Percentiles rank a stretch among this genome's conserved stretches.
phyloP scores from a whole-genome alignment of 1,140 invertebrate genomes.

The Cotesia vestalis region DNA sequence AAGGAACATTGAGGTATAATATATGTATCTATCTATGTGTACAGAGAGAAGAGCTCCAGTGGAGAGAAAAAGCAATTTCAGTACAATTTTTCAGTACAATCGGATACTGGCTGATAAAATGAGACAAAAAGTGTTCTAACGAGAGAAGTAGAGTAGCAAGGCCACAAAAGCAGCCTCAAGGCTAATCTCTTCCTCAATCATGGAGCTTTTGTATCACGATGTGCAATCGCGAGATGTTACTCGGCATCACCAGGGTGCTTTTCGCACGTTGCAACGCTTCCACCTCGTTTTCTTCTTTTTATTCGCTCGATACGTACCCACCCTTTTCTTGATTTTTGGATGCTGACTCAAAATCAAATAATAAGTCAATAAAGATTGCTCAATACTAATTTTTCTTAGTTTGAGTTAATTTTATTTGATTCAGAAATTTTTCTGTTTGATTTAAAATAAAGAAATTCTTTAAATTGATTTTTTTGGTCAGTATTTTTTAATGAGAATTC shows the following conservation, averaged over 20 bases:
- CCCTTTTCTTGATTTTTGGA: neutral
- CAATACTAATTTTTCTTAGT: too few species aligned
- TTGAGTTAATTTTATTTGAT: too few species aligned
- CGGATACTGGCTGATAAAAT: conserved; percentile 1
- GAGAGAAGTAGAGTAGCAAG: conserved; percentile 44
- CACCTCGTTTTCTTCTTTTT: conserved; percentile 17
- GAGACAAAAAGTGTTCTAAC: conserved; percentile 42
- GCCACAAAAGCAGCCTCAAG: conserved; percentile 35
- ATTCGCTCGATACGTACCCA: neutral
- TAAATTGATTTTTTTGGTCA: too few species aligned
- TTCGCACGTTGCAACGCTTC: neutral
- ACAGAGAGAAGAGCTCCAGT: neutral
- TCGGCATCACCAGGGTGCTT: neutral
- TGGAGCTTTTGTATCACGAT: conserved; percentile 39
- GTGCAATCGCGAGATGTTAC: conserved; percentile 7
- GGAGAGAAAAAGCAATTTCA: conserved; percentile 10
- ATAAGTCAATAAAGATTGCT: too few species aligned
- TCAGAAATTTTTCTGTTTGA: too few species aligned
- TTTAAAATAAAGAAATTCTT: too few species aligned
- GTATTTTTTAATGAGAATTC: too few species aligned
- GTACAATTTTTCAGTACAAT: conserved; percentile 15
- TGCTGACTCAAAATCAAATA: too few species aligned
- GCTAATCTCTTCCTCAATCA: conserved; percentile 52
- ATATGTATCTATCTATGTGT: neutral
- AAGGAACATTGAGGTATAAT: conserved; percentile 2